Conservation (phyloP, 2,113 vertebrate genomes). For the Geothlypis trichas region DNA sequence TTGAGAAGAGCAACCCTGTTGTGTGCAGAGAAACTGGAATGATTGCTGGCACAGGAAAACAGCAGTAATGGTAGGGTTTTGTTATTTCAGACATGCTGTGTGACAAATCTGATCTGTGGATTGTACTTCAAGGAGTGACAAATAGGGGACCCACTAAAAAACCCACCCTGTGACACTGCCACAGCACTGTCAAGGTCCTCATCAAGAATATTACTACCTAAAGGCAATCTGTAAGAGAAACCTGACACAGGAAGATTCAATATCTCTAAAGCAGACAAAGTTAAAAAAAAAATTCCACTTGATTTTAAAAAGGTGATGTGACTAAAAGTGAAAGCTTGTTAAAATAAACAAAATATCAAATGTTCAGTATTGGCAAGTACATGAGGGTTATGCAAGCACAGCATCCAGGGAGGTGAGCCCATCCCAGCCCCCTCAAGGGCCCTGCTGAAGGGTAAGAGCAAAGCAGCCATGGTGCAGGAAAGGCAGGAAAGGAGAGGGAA, state of each 20-base stretch:
- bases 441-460: not conserved
- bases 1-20: not conserved
- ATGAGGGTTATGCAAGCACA: not conserved
- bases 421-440: not conserved
- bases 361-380: not conserved
- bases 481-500: not conserved
- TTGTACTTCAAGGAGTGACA: not conserved
- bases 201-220: not conserved
- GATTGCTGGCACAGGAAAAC: not conserved
- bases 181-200: not conserved
- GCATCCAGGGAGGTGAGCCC: not conserved
- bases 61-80: not conserved
- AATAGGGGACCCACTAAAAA: not conserved
- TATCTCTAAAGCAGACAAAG: not conserved
- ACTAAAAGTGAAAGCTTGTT: not conserved
- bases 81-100: not conserved
- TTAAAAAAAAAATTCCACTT: not conserved
- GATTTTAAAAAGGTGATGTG: not conserved
- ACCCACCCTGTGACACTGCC: not conserved
- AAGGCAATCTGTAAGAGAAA: not conserved
- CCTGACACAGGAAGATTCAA: not conserved
- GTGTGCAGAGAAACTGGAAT: not conserved
- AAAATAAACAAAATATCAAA: not conserved
- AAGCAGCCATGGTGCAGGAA: not conserved
- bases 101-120: not conserved